Percentiles rank a stretch among this genome's conserved stretches.
These are phyloP conservation scores for Eupithecia tripunctaria DNA, from an alignment of 2,888 invertebrate species.

Conservation along the genomic window DNA sequence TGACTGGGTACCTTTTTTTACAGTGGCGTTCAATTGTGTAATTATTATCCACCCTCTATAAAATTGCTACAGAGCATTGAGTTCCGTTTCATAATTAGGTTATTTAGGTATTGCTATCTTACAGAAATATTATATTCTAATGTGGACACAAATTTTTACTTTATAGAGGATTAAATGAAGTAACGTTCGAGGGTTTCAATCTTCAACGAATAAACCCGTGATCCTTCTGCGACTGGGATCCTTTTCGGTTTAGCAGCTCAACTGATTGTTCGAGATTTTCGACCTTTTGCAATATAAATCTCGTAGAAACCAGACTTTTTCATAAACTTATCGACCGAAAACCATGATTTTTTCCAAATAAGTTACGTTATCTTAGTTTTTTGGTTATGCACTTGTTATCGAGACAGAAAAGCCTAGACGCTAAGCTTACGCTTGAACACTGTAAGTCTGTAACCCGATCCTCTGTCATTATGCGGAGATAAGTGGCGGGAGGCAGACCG, in stretches of 20 bases:
- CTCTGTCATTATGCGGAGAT: constrained; percentile 68
- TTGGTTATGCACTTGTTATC: background rate
- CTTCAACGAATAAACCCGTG: background rate
- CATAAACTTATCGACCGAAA: too few species aligned
- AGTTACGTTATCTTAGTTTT: background rate
- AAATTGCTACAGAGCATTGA: background rate
- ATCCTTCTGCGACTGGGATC: background rate
- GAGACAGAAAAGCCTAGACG: constrained; percentile 21
- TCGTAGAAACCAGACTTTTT: background rate
- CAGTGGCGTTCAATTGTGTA: background rate
- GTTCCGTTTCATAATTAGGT: constrained; percentile 53
- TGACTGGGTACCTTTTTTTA: background rate
- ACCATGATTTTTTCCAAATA: background rate
- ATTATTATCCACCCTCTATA: background rate
- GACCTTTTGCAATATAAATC: background rate
- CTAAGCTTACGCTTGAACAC: constrained; percentile 52
- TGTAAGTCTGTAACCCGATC: constrained; percentile 58
- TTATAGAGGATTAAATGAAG: too few species aligned
- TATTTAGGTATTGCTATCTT: constrained; percentile 53
- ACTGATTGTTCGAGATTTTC: background rate
- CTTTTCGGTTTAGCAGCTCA: background rate
- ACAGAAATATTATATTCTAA: constrained; percentile 42
- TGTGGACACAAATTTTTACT: background rate
- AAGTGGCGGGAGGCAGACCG: constrained; percentile 64
- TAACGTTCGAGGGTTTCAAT: background rate